Percentiles rank a stretch among this genome's conserved stretches.
Conservation (phyloP, 2,797 vertebrate genomes). For the Neosalanx taihuensis region DNA sequence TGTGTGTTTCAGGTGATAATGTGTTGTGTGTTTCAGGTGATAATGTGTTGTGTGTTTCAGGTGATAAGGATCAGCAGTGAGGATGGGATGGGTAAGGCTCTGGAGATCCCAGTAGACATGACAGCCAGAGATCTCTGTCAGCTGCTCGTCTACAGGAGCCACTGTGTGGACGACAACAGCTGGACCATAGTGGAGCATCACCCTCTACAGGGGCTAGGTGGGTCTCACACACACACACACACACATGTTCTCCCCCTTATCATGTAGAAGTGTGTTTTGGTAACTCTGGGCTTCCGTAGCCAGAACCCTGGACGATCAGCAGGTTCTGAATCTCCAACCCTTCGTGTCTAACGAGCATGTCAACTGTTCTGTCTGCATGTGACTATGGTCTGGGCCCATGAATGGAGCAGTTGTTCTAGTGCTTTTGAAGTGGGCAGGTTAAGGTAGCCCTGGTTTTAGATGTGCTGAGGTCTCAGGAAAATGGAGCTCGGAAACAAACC, state of each 20-base stretch:
- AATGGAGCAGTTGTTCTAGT: too few relatives aligned
- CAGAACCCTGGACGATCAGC: too few relatives aligned
- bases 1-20: neutral
- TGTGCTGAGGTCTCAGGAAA: too few relatives aligned
- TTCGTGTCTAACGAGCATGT: too few relatives aligned
- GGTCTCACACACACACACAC: conserved; percentile 40
- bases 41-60: conserved; percentile 63
- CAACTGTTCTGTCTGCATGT: too few relatives aligned
- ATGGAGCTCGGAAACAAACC: too few relatives aligned
- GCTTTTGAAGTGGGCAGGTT: too few relatives aligned
- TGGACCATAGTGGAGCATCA: conserved; percentile 98
- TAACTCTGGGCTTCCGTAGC: too few relatives aligned
- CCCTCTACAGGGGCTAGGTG: conserved; percentile 93
- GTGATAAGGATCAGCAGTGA: conserved; percentile 96
- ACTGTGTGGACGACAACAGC: conserved; percentile 98
- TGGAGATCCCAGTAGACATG: conserved; percentile 95
- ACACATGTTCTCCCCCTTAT: neutral
- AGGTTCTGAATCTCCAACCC: too few relatives aligned
- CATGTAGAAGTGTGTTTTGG: too few relatives aligned
- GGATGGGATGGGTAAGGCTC: conserved; percentile 92
- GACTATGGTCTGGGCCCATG: too few relatives aligned
- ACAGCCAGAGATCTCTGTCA: conserved; percentile 96
- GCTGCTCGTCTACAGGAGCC: conserved; percentile 94
- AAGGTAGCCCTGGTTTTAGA: too few relatives aligned
- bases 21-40: neutral